Evolutionary conservation across 2,888 invertebrate species (phyloP).

Genomic region (Ectobius pallidus): DNA sequence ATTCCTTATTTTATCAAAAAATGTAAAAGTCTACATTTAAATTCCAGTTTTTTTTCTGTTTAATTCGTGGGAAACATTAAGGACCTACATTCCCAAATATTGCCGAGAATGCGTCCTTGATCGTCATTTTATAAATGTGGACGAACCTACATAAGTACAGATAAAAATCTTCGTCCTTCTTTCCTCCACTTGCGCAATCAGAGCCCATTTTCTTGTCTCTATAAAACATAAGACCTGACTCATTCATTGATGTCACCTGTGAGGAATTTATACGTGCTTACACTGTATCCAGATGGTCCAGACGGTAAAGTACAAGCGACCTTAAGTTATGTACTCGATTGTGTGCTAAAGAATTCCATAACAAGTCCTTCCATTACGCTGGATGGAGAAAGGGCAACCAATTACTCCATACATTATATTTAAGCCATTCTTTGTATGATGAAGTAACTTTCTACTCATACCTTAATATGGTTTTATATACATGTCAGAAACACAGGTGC

Average conservation of each 20-base stretch:
- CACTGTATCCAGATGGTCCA: not conserved
- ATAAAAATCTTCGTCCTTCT: not conserved
- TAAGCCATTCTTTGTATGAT: not conserved
- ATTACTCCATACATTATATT: not conserved
- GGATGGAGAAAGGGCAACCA: not conserved
- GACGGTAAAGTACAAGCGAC: constrained; percentile 3
- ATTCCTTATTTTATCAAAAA: no score
- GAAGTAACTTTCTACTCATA: no score
- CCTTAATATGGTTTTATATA: no score
- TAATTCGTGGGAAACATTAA: constrained; percentile 37
- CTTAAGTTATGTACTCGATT: constrained; percentile 10
- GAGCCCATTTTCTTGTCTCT: not conserved
- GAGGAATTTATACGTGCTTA: constrained; percentile 1
- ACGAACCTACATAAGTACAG: not conserved
- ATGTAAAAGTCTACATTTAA: constrained; percentile 10
- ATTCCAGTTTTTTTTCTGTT: no score
- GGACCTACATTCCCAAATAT: constrained; percentile 35
- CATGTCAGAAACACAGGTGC: no score
- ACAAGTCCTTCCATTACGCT: not conserved
- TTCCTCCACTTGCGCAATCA: not conserved
- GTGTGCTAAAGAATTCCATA: constrained; percentile 15
- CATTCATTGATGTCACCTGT: constrained; percentile 13
- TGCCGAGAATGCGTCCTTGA: not conserved
- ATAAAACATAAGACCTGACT: not conserved
- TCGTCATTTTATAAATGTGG: not conserved